Evolutionary conservation across 2,113 vertebrate genomes (phyloP).

Genomic region (Xyliphius kryptos): DNA sequence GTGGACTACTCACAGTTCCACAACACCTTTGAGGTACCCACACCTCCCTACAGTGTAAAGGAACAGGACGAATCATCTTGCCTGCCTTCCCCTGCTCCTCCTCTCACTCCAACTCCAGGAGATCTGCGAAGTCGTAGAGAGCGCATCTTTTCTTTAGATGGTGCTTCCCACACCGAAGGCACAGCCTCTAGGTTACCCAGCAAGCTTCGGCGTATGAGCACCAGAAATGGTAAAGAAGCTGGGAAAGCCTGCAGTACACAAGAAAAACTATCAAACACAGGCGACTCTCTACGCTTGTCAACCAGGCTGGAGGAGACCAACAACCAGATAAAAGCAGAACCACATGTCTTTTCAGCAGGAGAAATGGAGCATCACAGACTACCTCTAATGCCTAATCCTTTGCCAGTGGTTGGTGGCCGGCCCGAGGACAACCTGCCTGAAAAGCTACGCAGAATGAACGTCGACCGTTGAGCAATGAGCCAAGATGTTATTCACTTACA

Average conservation of each 20-base stretch:
- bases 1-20: slow-evolving; percentile 87
- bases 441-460: slow-evolving; percentile 69
- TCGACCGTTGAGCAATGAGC: slow-evolving; percentile 52
- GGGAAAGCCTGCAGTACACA: slow-evolving; percentile 55
- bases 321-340: slow-evolving; percentile 56
- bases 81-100: slow-evolving; percentile 54
- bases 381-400: slow-evolving; percentile 33
- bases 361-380: slow-evolving; percentile 56
- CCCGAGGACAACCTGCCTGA: slow-evolving; percentile 68
- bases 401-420: slow-evolving; percentile 44
- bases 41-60: slow-evolving; percentile 76
- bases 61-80: slow-evolving; percentile 76
- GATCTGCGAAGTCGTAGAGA: slow-evolving; percentile 57
- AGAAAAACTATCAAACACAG: slow-evolving; percentile 67
- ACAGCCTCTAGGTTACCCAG: slow-evolving; percentile 59
- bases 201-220: slow-evolving; percentile 75
- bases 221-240: slow-evolving; percentile 60
- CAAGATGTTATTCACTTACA: not conserved
- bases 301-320: slow-evolving; percentile 59
- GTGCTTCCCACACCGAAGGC: slow-evolving; percentile 57
- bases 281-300: too few species aligned
- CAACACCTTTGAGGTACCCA: slow-evolving; percentile 78
- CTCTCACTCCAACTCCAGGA: slow-evolving; percentile 48
- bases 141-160: slow-evolving; percentile 66
- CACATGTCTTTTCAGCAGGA: slow-evolving; percentile 47